Evolutionary conservation across 2,797 vertebrate species (phyloP).

Genomic region (Denticeps clupeoides): DNA sequence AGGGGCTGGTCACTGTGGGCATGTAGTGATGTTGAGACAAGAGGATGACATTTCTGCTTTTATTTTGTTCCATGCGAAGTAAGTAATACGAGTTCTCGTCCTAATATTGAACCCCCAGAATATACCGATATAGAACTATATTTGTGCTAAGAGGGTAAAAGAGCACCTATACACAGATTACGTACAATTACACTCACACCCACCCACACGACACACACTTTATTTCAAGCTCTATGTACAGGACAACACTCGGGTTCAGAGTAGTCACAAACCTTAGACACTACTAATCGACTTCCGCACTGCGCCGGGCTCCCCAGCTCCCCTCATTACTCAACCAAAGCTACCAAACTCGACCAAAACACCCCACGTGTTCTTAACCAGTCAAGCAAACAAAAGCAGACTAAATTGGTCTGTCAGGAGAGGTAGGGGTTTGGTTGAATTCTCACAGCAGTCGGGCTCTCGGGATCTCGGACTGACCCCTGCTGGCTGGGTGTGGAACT

Average conservation of each 20-base stretch:
- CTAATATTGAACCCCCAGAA: no score
- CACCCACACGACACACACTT: constrained; percentile 1
- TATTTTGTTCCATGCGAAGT: constrained; percentile 17
- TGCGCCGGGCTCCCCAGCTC: neutral
- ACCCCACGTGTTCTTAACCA: neutral
- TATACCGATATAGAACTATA: no score
- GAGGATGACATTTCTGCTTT: no score
- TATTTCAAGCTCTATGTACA: neutral
- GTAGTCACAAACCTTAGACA: neutral
- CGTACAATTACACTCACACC: constrained; percentile 7
- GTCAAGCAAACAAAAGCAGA: neutral
- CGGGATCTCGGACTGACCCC: constrained; percentile 34
- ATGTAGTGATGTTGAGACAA: constrained; percentile 18
- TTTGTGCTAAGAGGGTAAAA: constrained; percentile 31
- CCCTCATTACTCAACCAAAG: neutral
- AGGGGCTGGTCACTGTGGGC: constrained; percentile 39
- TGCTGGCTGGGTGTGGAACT: constrained; percentile 21
- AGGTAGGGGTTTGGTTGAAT: neutral
- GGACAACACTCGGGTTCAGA: neutral
- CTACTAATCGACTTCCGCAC: neutral
- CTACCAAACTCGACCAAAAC: no score
- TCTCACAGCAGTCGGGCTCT: constrained; percentile 19
- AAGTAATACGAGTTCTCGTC: no score
- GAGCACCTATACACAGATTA: constrained; percentile 7
- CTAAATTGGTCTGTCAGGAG: constrained; percentile 33